phyloP scores from a whole-genome alignment of 2,888 invertebrate genomes.

The Archips xylosteana region DNA sequence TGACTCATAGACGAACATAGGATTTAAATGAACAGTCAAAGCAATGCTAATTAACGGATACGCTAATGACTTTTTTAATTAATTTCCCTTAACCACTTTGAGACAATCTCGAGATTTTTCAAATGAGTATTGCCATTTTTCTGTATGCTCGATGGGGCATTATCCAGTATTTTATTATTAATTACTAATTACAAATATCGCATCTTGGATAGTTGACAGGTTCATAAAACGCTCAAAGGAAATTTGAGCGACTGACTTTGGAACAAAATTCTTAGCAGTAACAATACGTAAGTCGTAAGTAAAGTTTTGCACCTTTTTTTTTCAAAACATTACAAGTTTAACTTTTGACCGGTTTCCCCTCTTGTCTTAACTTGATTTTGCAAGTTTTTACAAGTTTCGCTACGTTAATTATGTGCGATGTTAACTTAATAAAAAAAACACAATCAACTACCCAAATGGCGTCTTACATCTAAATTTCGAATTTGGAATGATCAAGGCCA shows the following conservation, averaged over 20 bases:
- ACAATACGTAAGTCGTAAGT: no score
- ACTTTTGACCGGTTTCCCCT: no score
- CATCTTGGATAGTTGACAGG: slow-evolving; percentile 34
- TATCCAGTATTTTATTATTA: not conserved
- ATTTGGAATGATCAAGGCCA: slow-evolving; percentile 81
- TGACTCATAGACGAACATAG: not conserved
- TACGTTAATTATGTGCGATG: no score
- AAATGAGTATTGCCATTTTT: slow-evolving; percentile 78
- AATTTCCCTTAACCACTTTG: slow-evolving; percentile 15
- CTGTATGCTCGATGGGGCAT: slow-evolving; percentile 31
- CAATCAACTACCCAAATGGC: slow-evolving; percentile 34
- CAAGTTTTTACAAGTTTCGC: no score
- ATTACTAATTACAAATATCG: not conserved
- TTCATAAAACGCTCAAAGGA: not conserved
- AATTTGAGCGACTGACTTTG: not conserved
- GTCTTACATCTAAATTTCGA: slow-evolving; percentile 81
- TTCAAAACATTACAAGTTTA: no score
- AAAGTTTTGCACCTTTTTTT: no score
- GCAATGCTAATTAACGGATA: not conserved
- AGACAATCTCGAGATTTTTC: slow-evolving; percentile 53
- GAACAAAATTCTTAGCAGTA: not conserved
- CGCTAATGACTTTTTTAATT: not conserved
- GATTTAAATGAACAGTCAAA: not conserved
- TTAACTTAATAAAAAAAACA: no score
- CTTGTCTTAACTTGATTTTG: no score